Evolutionary conservation across 2,113 vertebrate species (phyloP).

Genomic region (cattle (Bos taurus)): ARS-UCD2.0 NC_037328.1:42240501-42241000

Average conservation of each 20-base stretch:
- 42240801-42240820: not conserved
- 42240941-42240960: not conserved
- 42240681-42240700: not conserved
- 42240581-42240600: not conserved
- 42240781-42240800: not conserved
- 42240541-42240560: not conserved
- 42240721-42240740: too few relatives aligned
- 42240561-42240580: not conserved
- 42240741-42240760: not conserved
- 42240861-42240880: not conserved
- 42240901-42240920: not conserved
- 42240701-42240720: not conserved
- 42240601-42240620: not conserved
- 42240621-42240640: not conserved
- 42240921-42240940: not conserved
- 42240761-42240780: not conserved
- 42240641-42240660: not conserved
- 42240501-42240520: not conserved
- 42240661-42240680: not conserved
- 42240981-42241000: not conserved
- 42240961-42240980: not conserved
- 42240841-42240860: not conserved
- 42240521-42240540: not conserved
- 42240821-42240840: not conserved
- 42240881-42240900: accelerated